phyloP scores from a whole-genome alignment of 2,888 invertebrate genomes.

The Troilus luridus region DNA sequence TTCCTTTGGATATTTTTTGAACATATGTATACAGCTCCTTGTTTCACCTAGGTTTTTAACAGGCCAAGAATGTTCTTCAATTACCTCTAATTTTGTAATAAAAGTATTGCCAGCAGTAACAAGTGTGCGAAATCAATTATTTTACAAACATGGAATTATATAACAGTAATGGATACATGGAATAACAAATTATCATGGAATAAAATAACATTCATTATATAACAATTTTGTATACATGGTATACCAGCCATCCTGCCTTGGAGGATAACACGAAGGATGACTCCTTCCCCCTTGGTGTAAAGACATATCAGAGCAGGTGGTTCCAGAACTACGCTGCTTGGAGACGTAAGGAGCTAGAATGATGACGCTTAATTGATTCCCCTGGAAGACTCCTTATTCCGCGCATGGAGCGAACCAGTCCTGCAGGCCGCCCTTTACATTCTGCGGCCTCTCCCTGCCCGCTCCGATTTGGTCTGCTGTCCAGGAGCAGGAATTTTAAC shows the following conservation, averaged over 20 bases:
- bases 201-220: too few relatives aligned
- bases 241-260: too few relatives aligned
- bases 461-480: conserved; percentile 25
- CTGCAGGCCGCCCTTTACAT: conserved; percentile 1
- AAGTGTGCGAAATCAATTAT: neutral
- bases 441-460: neutral
- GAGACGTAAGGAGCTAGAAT: neutral
- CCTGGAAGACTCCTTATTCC: conserved; percentile 19
- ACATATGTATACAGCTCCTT: too few relatives aligned
- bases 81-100: too few relatives aligned
- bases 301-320: neutral
- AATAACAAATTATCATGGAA: too few relatives aligned
- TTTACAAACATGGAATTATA: neutral
- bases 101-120: too few relatives aligned
- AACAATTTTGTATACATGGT: too few relatives aligned
- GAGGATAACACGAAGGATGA: neutral
- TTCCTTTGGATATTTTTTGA: too few relatives aligned
- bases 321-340: conserved; percentile 2
- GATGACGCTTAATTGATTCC: conserved; percentile 26
- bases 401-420: conserved; percentile 37
- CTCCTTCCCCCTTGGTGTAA: neutral
- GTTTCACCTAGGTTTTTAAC: too few relatives aligned
- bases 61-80: too few relatives aligned
- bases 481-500: conserved; percentile 39
- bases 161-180: neutral